Percentiles rank a stretch among this genome's conserved stretches.
Evolutionary conservation across 2,888 invertebrate species (phyloP).

Genomic region (Drosophila anomalata): DNA sequence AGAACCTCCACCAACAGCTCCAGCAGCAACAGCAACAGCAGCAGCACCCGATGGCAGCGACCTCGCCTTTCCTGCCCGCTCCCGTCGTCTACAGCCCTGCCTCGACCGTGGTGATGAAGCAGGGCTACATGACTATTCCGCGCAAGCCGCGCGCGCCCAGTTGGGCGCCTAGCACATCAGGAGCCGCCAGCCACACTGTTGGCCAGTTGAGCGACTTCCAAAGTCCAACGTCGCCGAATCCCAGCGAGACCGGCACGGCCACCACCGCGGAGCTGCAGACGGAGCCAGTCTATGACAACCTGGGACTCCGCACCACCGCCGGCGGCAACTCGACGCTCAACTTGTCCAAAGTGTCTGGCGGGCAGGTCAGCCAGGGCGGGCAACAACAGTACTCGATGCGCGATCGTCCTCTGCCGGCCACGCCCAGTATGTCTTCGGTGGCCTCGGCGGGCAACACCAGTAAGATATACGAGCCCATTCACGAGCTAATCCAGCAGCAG

Average conservation of each 20-base stretch:
- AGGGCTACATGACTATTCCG: slow-evolving; percentile 94
- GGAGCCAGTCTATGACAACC: slow-evolving; percentile 94
- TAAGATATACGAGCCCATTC: slow-evolving; percentile 83
- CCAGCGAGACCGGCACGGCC: slow-evolving; percentile 83
- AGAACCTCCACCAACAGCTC: slow-evolving; percentile 43
- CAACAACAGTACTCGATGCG: slow-evolving; percentile 86
- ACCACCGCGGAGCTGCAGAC: slow-evolving; percentile 86
- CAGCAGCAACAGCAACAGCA: slow-evolving; percentile 87
- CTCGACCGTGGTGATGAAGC: slow-evolving; percentile 85
- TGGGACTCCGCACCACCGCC: slow-evolving; percentile 93
- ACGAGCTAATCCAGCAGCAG: slow-evolving; percentile 79
- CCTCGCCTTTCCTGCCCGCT: slow-evolving; percentile 90
- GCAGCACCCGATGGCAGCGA: slow-evolving; percentile 70
- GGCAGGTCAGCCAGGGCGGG: slow-evolving; percentile 65
- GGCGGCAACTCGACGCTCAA: slow-evolving; percentile 93
- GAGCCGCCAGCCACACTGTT: slow-evolving; percentile 46
- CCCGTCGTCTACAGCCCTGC: slow-evolving; percentile 87
- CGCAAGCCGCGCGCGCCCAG: slow-evolving; percentile 92
- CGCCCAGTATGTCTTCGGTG: slow-evolving; percentile 84
- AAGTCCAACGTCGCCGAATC: slow-evolving; percentile 82
- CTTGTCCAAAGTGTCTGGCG: slow-evolving; percentile 87
- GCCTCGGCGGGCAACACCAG: slow-evolving; percentile 66
- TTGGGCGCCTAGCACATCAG: slow-evolving; percentile 88
- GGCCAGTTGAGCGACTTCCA: slow-evolving; percentile 84
- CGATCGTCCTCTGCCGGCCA: slow-evolving; percentile 87